Evolutionary conservation across 2,888 invertebrate genomes (phyloP).

Genomic region (Andrena minutula): DNA sequence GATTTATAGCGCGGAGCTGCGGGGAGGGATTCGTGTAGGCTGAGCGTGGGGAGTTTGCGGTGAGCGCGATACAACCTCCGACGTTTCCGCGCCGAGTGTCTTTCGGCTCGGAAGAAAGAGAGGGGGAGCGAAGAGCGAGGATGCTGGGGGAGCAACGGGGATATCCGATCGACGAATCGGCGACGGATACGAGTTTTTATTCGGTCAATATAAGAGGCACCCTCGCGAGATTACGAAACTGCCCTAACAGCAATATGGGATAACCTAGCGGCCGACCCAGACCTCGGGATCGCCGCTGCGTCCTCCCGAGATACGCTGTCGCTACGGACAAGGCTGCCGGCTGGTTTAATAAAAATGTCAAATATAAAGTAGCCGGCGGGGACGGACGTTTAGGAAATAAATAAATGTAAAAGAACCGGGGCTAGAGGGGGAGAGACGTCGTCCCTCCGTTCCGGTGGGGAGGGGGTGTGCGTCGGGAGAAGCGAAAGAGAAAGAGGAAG

Average conservation of each 20-base stretch:
- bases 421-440: slow-evolving; percentile 43
- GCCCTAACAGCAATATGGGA: slow-evolving; percentile 80
- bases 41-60: neutral
- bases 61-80: slow-evolving; percentile 46
- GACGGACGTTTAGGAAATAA: slow-evolving; percentile 84
- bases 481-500: slow-evolving; percentile 56
- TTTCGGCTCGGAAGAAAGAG: slow-evolving; percentile 13
- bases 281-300: slow-evolving; percentile 39
- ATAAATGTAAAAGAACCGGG: slow-evolving; percentile 81
- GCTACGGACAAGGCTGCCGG: slow-evolving; percentile 70
- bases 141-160: slow-evolving; percentile 25
- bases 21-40: slow-evolving; percentile 5
- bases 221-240: slow-evolving; percentile 80
- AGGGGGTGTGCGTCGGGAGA: slow-evolving; percentile 29
- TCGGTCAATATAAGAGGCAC: slow-evolving; percentile 75
- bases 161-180: slow-evolving; percentile 72
- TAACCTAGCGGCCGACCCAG: slow-evolving; percentile 50
- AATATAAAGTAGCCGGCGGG: slow-evolving; percentile 84
- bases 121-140: neutral
- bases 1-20: slow-evolving; percentile 47
- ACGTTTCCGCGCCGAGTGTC: slow-evolving; percentile 57
- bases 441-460: slow-evolving; percentile 20
- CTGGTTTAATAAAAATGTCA: slow-evolving; percentile 85
- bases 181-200: slow-evolving; percentile 75
- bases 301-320: slow-evolving; percentile 65